Evolutionary conservation across 2,888 invertebrate genomes (phyloP).

Genomic region (Ichneumoninae sp.): DNA sequence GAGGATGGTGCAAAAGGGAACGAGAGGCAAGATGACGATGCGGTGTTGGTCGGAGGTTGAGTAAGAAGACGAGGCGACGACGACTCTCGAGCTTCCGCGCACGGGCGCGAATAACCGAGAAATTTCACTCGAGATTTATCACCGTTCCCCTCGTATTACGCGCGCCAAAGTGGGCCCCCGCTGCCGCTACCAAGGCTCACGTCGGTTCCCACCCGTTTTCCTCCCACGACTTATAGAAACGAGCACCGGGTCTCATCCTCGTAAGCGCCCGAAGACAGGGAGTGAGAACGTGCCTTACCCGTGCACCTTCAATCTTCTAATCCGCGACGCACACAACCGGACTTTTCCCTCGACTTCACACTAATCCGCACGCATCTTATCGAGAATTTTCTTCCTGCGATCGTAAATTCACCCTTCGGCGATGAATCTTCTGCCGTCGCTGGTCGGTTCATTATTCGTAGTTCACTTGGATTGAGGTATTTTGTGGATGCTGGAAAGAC

Average conservation of each 20-base stretch:
- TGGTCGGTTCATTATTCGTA: not conserved
- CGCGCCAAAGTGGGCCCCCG: constrained; percentile 38
- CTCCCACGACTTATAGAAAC: constrained; percentile 42
- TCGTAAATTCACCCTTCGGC: not conserved
- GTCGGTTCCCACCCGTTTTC: constrained; percentile 1
- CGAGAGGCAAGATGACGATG: constrained; percentile 34
- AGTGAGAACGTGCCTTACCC: constrained; percentile 10
- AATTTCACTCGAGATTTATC: constrained; percentile 58
- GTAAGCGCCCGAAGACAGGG: not conserved
- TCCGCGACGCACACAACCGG: constrained; percentile 13
- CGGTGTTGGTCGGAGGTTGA: not conserved
- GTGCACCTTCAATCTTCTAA: constrained; percentile 10
- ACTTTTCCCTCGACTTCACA: not conserved
- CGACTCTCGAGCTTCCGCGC: constrained; percentile 38
- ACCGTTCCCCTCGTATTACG: constrained; percentile 46
- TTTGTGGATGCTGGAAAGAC: not conserved
- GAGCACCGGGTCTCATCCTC: constrained; percentile 31
- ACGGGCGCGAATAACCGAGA: constrained; percentile 54
- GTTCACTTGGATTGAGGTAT: not conserved
- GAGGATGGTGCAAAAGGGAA: constrained; percentile 22
- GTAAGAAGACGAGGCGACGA: constrained; percentile 46
- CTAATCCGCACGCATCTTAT: constrained; percentile 22
- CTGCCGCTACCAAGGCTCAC: not conserved
- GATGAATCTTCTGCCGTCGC: not conserved
- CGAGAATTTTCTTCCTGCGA: not conserved